phyloP scores from a whole-genome alignment of 2,113 vertebrate species.

The Chionodraco myersi region DNA sequence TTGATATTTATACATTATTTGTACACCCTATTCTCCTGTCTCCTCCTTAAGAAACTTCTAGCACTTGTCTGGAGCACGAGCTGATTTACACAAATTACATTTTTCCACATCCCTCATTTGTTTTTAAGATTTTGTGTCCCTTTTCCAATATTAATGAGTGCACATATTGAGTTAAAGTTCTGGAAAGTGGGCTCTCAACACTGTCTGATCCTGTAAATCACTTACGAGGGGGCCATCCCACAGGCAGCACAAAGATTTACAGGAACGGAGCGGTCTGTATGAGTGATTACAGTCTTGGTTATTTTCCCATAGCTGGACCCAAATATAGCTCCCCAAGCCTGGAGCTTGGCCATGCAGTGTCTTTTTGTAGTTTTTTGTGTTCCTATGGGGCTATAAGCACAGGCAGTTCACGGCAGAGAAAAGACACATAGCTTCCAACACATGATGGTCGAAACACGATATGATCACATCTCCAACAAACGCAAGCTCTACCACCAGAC shows the following conservation, averaged over 20 bases:
- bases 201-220: constrained; percentile 28
- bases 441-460: background rate
- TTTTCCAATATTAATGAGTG: background rate
- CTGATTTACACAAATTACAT: background rate
- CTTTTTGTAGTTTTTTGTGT: constrained; percentile 21
- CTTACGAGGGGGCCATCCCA: background rate
- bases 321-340: constrained; percentile 71
- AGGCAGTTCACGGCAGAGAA: background rate
- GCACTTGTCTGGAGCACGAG: background rate
- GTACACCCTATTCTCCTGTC: no score
- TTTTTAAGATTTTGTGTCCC: background rate
- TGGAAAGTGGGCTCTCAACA: constrained; percentile 12
- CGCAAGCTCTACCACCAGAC: background rate
- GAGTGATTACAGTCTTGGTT: constrained; percentile 60
- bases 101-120: background rate
- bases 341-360: constrained; percentile 31
- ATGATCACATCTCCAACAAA: background rate
- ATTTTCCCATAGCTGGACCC: constrained; percentile 75
- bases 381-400: constrained; percentile 9
- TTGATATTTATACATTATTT: no score
- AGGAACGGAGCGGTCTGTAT: constrained; percentile 29
- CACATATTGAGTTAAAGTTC: background rate
- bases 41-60: background rate
- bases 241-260: constrained; percentile 36
- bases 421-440: background rate